phyloP scores from a whole-genome alignment of 2,113 vertebrate genomes.

The Pelecanoides urinatrix region DNA sequence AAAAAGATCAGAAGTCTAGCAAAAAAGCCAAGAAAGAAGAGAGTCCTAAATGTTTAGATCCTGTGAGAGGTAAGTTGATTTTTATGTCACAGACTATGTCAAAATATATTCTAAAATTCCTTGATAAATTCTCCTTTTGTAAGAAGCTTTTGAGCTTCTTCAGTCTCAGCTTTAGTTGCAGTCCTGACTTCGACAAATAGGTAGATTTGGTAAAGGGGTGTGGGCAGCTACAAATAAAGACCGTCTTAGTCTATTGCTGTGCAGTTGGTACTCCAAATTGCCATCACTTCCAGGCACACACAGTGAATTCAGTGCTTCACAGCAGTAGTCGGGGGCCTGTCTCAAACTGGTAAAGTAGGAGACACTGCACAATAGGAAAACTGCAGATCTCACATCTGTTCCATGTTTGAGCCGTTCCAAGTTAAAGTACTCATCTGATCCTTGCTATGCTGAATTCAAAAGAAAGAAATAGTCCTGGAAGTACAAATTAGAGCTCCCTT shows the following conservation, averaged over 20 bases:
- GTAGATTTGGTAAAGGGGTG: not conserved
- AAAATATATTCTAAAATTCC: not conserved
- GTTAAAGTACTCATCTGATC: not conserved
- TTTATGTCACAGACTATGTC: not conserved
- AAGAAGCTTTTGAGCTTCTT: not conserved
- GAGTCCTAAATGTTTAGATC: not conserved
- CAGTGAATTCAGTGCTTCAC: not conserved
- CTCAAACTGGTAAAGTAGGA: not conserved
- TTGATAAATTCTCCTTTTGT: not conserved
- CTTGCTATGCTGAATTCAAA: not conserved
- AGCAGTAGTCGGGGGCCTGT: not conserved
- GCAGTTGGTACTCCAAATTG: not conserved
- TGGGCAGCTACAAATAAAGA: not conserved
- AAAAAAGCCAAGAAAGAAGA: not conserved
- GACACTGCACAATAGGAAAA: not conserved
- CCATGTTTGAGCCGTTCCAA: not conserved
- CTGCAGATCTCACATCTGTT: not conserved
- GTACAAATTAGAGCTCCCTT: not conserved
- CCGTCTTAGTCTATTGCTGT: not conserved
- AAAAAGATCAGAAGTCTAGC: not conserved
- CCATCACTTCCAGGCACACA: not conserved
- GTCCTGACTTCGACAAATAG: not conserved
- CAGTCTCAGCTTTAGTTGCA: not conserved
- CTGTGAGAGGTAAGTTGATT: not conserved
- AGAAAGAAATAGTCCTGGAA: not conserved